phyloP scores from a whole-genome alignment of 2,113 vertebrate species.

The Nyctibius bracteatus region DNA sequence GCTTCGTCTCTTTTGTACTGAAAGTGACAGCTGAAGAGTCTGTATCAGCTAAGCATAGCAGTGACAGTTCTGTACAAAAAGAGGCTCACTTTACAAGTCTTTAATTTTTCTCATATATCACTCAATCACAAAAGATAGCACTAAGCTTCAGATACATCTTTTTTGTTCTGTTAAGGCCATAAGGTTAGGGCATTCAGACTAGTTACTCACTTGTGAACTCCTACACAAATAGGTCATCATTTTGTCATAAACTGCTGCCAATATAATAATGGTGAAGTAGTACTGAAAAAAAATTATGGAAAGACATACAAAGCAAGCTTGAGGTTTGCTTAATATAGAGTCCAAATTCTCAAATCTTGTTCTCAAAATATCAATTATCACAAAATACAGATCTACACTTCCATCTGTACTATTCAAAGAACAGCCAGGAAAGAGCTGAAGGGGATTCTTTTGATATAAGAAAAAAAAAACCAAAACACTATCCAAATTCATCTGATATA shows the following conservation, averaged over 20 bases:
- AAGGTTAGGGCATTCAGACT: neutral
- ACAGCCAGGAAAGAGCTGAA: neutral
- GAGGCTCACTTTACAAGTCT: neutral
- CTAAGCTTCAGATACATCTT: neutral
- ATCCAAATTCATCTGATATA: neutral
- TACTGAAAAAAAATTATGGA: neutral
- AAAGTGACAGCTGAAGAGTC: constrained; percentile 44
- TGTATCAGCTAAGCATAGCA: neutral
- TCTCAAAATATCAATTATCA: neutral
- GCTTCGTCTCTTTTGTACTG: neutral
- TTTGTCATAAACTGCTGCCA: neutral
- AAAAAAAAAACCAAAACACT: neutral
- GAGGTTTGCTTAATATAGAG: neutral
- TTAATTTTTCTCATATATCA: neutral
- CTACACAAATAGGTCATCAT: neutral
- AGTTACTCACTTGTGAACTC: neutral
- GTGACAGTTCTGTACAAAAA: neutral
- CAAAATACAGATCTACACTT: neutral
- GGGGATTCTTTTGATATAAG: neutral
- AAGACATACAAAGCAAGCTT: neutral
- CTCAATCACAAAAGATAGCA: neutral
- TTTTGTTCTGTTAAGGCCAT: neutral
- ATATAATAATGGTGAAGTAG: neutral
- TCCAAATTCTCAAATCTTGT: neutral
- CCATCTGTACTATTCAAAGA: neutral